Percentiles rank a stretch among this genome's conserved stretches.
Conservation (phyloP, 2,113 vertebrate species). For the Platysteira castanea region DNA sequence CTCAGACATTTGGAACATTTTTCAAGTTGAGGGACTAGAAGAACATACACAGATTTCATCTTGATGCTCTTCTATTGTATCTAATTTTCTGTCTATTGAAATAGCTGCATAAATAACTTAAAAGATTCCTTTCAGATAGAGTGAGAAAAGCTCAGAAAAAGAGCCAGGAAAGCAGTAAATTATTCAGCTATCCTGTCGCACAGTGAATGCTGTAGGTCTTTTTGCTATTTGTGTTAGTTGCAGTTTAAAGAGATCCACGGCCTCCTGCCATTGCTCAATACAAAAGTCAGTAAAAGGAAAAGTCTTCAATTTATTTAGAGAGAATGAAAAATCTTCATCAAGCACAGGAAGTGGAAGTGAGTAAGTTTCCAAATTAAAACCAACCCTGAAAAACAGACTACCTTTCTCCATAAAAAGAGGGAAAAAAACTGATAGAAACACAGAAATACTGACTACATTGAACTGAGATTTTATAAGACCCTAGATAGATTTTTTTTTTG, state of each 20-base stretch:
- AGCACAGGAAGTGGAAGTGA: not conserved
- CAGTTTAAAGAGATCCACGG: not conserved
- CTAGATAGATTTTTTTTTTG: not conserved
- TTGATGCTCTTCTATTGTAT: not conserved
- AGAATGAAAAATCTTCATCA: not conserved
- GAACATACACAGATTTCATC: not conserved
- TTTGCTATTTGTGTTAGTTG: not conserved
- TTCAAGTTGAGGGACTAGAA: not conserved
- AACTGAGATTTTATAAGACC: not conserved
- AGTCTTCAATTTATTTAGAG: not conserved
- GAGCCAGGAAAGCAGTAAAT: not conserved
- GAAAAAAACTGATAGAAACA: not conserved
- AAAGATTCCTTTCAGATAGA: not conserved
- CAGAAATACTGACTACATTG: not conserved
- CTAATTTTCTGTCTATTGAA: not conserved
- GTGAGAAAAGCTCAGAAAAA: not conserved
- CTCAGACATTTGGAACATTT: not conserved
- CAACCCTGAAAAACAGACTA: not conserved
- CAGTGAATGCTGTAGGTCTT: not conserved
- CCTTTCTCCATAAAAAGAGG: not conserved
- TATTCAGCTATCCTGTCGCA: not conserved
- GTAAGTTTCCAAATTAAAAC: not conserved
- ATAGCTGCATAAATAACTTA: not conserved
- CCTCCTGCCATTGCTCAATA: not conserved
- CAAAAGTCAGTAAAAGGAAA: not conserved